Evolutionary conservation across 2,797 vertebrate species (phyloP), one percentile per base, ranked within the genome.

Genomic region (Poecile montanus): DNA sequence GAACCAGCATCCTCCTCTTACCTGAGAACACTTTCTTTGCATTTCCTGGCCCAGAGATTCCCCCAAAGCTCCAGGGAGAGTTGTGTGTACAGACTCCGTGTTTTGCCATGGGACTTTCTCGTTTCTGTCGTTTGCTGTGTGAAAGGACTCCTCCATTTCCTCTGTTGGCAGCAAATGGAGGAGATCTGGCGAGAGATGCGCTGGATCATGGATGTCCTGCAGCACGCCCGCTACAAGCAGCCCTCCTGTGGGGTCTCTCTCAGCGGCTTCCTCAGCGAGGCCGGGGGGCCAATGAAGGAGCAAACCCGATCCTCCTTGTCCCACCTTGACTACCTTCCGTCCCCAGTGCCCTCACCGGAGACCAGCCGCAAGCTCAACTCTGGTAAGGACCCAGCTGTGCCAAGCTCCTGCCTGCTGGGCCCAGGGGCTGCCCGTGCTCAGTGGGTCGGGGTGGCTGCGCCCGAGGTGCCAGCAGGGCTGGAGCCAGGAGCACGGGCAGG

Each of bases 171-270:
- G 99, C 98, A 99, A 98, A 98, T 99, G 98, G 99, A 99, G 94
- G 99, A 99, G 93, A 98, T 99, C 88, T 99, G 99, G 99, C 98
- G 98, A 2, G 98, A 99, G 80, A 98, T 98, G n/a, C 98, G 99
- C 70, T 99, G 99, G 99, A 99, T 99, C 91, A 99, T 99, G 98
- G 98, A 99, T 6, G 98, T 98, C 26, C 96, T 99, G 91, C 99
- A 99, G 93, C 98, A 98, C 0, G 99, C 99, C 32, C 98, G 99
- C 74, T 99, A 99, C 96, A 99, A 99, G 94, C 99, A 99, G 96
- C 98, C 98, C 11, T 97, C 98, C 3, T 98, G 98, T 20, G 98
- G 98, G 17, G 97, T 99, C 73, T 98, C 98, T 27, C 97, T 99
- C 62, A 95, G 96, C 11, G 98, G 98, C 97, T 98, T 99, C 67